Percentiles rank a stretch among this genome's conserved stretches.
These are phyloP conservation scores for Perca schrenkii DNA, from an alignment of 2,113 vertebrate species.

Conservation along the genomic window DNA sequence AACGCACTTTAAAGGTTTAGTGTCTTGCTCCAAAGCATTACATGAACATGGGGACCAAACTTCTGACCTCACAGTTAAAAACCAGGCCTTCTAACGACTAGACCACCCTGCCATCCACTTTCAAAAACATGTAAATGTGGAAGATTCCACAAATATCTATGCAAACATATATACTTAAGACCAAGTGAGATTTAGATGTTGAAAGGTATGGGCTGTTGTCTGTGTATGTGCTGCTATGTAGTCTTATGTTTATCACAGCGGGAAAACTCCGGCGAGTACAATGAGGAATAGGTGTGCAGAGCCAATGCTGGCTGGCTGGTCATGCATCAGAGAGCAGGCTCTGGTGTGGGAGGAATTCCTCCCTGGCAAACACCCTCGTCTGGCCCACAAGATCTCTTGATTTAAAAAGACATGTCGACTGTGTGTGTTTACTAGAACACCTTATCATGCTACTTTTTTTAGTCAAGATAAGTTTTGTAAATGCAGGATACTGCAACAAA, in stretches of 20 bases:
- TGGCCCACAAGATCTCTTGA: constrained; percentile 51
- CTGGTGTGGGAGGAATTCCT: constrained; percentile 53
- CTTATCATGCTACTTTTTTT: constrained; percentile 10
- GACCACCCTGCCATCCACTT: constrained; percentile 8
- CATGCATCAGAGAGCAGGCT: constrained; percentile 44
- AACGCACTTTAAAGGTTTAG: neutral
- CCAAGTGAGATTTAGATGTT: constrained; percentile 43
- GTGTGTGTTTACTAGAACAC: constrained; percentile 53
- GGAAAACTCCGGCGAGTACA: constrained; percentile 15
- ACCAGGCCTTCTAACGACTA: neutral
- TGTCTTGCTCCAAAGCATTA: neutral
- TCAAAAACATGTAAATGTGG: constrained; percentile 12
- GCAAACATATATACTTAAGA: neutral
- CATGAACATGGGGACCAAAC: neutral
- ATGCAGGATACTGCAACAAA: neutral
- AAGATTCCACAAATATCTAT: neutral
- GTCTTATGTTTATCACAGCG: constrained; percentile 50
- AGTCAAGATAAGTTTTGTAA: constrained; percentile 12
- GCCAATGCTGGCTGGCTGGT: constrained; percentile 36
- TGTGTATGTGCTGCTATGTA: constrained; percentile 54
- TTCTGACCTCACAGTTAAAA: constrained; percentile 11
- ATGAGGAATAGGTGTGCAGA: constrained; percentile 51
- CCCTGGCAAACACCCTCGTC: constrained; percentile 45
- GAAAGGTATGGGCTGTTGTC: constrained; percentile 26
- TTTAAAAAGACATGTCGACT: constrained; percentile 52